Conservation (phyloP, 2,888 invertebrate species). For the Lasioglossum zephyrum region DNA sequence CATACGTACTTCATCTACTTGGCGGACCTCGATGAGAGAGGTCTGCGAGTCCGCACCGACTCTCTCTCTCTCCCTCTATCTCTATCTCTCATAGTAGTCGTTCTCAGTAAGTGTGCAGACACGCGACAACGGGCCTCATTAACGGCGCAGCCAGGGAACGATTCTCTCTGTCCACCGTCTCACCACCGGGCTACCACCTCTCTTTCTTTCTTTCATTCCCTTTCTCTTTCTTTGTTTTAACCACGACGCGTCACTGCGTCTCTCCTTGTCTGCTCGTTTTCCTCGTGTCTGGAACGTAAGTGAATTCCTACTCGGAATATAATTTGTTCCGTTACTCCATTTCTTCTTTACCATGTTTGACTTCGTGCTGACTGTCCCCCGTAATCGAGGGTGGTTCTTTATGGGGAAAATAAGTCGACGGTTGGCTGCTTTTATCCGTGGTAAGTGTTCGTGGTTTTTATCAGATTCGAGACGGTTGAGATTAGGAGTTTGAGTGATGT, state of each 20-base stretch:
- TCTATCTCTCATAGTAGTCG: conserved; percentile 40
- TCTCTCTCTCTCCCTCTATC: background rate
- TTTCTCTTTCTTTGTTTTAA: background rate
- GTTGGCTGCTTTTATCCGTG: background rate
- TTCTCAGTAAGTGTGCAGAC: conserved; percentile 47
- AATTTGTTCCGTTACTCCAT: conserved; percentile 7
- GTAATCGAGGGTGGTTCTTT: background rate
- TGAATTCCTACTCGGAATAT: conserved; percentile 6
- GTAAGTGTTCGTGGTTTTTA: background rate
- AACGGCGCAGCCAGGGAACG: conserved; percentile 52
- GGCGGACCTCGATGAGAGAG: conserved; percentile 41
- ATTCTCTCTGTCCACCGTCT: conserved; percentile 39
- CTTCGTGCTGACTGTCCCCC: background rate
- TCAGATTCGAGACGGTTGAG: background rate
- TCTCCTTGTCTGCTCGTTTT: background rate
- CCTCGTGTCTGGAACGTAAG: background rate
- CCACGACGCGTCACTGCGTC: background rate
- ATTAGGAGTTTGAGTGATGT: too few species aligned
- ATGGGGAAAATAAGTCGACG: background rate
- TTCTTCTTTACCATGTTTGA: background rate
- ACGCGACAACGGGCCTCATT: conserved; percentile 56
- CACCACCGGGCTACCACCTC: background rate
- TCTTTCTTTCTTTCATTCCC: background rate
- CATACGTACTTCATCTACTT: conserved; percentile 68
- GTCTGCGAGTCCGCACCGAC: conserved; percentile 4